A percentile compares a stretch with the other conserved stretches of the same genome.
Evolutionary conservation across 1,140 invertebrate genomes (phyloP).

Genomic region (Saccostrea glomerata): DNA sequence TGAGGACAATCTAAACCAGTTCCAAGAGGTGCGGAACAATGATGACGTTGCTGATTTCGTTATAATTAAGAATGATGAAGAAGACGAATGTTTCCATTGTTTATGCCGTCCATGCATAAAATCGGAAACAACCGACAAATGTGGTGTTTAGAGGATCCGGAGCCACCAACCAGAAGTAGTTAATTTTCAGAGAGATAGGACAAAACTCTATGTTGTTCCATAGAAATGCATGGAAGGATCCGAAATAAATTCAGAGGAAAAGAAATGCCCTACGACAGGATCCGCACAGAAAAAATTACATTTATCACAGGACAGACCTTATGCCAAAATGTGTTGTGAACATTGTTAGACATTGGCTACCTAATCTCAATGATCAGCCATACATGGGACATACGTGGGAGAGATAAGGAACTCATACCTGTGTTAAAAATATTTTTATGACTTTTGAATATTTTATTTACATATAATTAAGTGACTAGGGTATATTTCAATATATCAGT

Average conservation of each 20-base stretch:
- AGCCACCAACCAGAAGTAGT: slow-evolving; percentile 3
- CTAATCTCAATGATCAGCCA: too few species aligned
- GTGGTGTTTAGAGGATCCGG: not conserved
- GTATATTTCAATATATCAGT: too few species aligned
- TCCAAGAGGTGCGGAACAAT: not conserved
- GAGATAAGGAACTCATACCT: too few species aligned
- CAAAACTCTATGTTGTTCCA: slow-evolving; percentile 32
- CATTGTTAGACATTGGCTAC: too few species aligned
- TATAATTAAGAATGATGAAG: slow-evolving; percentile 19
- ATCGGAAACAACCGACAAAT: slow-evolving; percentile 37
- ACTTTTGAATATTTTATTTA: too few species aligned
- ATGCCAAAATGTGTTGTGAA: slow-evolving; percentile 40
- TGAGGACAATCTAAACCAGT: not conserved
- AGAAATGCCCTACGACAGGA: too few species aligned
- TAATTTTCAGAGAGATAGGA: not conserved
- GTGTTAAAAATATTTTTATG: too few species aligned
- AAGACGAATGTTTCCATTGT: not conserved
- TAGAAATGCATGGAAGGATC: slow-evolving; percentile 35
- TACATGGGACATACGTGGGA: too few species aligned
- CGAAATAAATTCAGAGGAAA: slow-evolving; percentile 27
- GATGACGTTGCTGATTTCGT: not conserved
- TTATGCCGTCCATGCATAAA: too few species aligned
- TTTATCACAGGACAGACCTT: not conserved
- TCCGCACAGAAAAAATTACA: too few species aligned
- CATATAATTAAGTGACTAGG: too few species aligned